A percentile compares a stretch with the other conserved stretches of the same genome.
Evolutionary conservation across 2,113 vertebrate species (phyloP).

Genomic region (Macaca nemestrina): DNA sequence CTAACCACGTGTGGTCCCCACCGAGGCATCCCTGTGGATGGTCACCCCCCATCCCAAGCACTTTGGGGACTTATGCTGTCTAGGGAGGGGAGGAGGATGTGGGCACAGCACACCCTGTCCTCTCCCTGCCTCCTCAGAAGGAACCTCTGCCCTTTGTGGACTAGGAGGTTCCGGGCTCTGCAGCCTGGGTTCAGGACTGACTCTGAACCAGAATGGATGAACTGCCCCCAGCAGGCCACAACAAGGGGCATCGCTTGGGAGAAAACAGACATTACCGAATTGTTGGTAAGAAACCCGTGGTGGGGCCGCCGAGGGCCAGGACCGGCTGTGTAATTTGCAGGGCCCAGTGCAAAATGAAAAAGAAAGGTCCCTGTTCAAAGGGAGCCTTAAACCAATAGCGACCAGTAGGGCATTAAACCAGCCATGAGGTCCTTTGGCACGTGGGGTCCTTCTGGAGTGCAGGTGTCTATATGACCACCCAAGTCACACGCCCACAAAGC

Average conservation of each 20-base stretch:
- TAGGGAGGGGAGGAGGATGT: too few relatives aligned
- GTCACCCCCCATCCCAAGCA: background rate
- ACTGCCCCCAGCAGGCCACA: fast-evolving
- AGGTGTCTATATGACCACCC: background rate
- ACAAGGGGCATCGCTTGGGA: background rate
- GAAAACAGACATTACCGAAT: background rate
- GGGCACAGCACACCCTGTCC: fast-evolving
- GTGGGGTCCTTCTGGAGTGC: fast-evolving
- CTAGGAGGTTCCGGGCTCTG: background rate
- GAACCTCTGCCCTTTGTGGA: background rate
- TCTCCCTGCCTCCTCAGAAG: fast-evolving
- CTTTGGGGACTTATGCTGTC: too few relatives aligned
- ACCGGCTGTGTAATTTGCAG: background rate
- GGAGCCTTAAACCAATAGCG: background rate
- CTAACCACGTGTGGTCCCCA: background rate
- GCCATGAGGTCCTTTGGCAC: fast-evolving
- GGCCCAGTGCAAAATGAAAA: background rate
- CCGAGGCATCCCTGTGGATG: fast-evolving
- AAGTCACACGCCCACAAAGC: background rate
- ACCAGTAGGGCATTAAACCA: background rate
- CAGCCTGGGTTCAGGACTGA: fast-evolving
- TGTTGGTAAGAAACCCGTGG: background rate
- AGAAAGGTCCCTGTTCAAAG: background rate
- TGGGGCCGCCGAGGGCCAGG: fast-evolving
- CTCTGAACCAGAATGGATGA: background rate